Evolutionary conservation across 2,113 vertebrate species (phyloP).

Genomic region (Antennarius striatus): DNA sequence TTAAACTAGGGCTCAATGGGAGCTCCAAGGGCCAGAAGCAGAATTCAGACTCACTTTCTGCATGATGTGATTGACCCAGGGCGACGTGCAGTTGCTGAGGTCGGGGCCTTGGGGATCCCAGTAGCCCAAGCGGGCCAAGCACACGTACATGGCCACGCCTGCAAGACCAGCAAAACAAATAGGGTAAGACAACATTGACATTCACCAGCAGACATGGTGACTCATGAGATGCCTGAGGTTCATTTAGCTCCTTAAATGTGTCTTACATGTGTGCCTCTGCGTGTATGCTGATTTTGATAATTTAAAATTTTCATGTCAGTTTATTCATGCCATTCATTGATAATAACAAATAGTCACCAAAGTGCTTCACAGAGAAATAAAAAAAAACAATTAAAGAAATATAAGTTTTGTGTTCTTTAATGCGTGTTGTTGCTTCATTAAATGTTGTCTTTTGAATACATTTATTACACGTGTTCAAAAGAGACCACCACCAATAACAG

Average conservation of each 20-base stretch:
- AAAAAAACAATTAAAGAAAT: too few relatives aligned
- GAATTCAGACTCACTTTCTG: constrained; percentile 87
- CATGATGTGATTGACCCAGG: constrained; percentile 97
- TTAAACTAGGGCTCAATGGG: constrained; percentile 28
- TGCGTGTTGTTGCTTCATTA: too few relatives aligned
- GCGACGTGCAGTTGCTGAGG: constrained; percentile 98
- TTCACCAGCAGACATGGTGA: constrained; percentile 45
- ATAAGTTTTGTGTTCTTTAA: too few relatives aligned
- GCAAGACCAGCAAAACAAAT: constrained; percentile 59
- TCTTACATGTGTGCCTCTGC: not conserved
- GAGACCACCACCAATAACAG: too few relatives aligned
- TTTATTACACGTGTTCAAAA: too few relatives aligned
- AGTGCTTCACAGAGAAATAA: too few relatives aligned
- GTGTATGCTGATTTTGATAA: constrained; percentile 1
- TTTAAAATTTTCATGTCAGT: not conserved
- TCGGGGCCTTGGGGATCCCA: constrained; percentile 96
- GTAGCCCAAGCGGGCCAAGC: constrained; percentile 85
- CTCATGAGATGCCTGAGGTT: constrained; percentile 22
- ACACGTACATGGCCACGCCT: constrained; percentile 94
- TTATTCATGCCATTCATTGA: not conserved
- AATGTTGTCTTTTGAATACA: not conserved
- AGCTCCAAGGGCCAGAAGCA: constrained; percentile 24
- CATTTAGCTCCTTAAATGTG: constrained; percentile 5
- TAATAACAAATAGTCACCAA: not conserved
- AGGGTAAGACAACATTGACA: constrained; percentile 47